Percentiles rank a stretch among this genome's conserved stretches.
Conservation (phyloP, 2,888 invertebrate genomes). For the Brachyptera risi region DNA sequence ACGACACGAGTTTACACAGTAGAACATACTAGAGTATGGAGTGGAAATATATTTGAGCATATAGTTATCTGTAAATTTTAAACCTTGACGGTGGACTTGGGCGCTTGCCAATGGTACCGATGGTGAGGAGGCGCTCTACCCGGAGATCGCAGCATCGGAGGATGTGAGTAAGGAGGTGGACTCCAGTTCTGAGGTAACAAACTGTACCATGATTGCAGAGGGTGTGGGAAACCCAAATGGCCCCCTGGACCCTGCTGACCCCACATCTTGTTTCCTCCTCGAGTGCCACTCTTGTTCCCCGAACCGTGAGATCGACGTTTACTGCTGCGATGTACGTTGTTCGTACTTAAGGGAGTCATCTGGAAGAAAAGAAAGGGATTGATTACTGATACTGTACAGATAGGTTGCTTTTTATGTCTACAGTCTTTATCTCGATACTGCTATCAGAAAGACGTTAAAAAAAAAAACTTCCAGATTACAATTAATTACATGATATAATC, state of each 20-base stretch:
- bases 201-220: slow-evolving; percentile 29
- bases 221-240: slow-evolving; percentile 14
- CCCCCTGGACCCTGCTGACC: slow-evolving; percentile 6
- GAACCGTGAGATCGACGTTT: slow-evolving; percentile 6
- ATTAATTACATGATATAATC: too few species aligned
- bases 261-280: slow-evolving; percentile 24
- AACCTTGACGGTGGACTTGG: slow-evolving; percentile 15
- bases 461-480: too few species aligned
- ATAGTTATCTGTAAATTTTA: background rate
- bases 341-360: slow-evolving; percentile 28
- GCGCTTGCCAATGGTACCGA: slow-evolving; percentile 23
- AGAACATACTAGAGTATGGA: too few species aligned
- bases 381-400: too few species aligned
- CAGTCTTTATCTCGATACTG: too few species aligned
- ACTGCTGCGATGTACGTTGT: slow-evolving; percentile 17
- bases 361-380: too few species aligned
- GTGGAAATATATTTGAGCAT: slow-evolving; percentile 5
- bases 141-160: slow-evolving; percentile 23
- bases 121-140: slow-evolving; percentile 23
- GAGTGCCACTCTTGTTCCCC: slow-evolving; percentile 8
- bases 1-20: too few species aligned
- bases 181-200: slow-evolving; percentile 28
- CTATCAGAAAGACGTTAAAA: too few species aligned
- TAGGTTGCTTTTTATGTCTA: too few species aligned
- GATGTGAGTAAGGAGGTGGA: slow-evolving; percentile 28